Base-by-base conservation (phyloP, 2,113 vertebrate species). In the Callocephalon fimbriatum region DNA sequence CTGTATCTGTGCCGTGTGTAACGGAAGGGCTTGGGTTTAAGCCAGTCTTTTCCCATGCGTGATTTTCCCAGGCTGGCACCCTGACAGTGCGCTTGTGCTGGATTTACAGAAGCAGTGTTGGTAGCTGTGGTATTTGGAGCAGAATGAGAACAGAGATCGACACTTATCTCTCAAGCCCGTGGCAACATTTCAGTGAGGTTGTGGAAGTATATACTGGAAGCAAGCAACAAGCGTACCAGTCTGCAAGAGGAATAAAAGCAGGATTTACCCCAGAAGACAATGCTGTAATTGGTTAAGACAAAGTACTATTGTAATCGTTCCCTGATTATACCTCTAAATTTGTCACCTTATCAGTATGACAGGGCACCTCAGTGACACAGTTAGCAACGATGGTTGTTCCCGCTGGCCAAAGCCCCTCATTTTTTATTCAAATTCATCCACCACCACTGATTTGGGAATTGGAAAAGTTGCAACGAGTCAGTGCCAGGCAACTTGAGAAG, bases 251-350 rank as follows among this genome's bases (percentile, higher is more conserved):
- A 91, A 12, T 54, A 72, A 78, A 95, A 87, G 31, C 3, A 71
- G 54, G 51, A 71, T 81, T 75, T 44, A 44, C 7, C 10, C 29
- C 38, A 35, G 26, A 47, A 77, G 15, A 58, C 8, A 15, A 16
- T 37, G 35, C 54, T 77, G 26, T 77, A 77, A 59, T n/a, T 87
- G 47, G 15, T 25, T 75, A 25, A 87, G 56, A 81, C 6, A 37
- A 68, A 79, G n/a, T 4, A 67, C 18, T 0, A 0, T 23, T 42
- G 27, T 1, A 3, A 32, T 54, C 0, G 2, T 63, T 86, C 71
- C 32, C 68, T 56, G 22, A 82, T 72, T 77, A 19, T 23, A 56
- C 2, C 19, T 75, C 23, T 73, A 61, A 51, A 63, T 77, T 73
- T 90, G 35, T 35, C 1, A 5, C 29, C 10, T 76, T 42, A 21